Evolutionary conservation across 2,113 vertebrate species (phyloP), one percentile per base, ranked within the genome.

Genomic region (Amphiprion ocellaris): DNA sequence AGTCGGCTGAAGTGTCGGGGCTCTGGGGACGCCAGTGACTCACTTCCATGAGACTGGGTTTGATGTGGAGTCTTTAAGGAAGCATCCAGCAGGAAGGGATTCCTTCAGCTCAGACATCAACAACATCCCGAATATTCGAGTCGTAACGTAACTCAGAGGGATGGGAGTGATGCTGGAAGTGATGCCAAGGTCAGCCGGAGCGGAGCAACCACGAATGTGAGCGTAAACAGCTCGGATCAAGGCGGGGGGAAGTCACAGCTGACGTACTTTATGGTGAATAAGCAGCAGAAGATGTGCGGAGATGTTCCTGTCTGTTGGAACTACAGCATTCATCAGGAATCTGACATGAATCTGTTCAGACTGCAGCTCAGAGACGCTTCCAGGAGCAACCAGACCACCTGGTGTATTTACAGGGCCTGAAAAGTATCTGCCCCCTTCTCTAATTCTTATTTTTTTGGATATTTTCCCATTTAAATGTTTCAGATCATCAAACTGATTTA

Each of bases 81-180:
- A 94, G 81, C 84, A 88, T 92, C 88, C 86, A 92, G 82, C 94
- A 95, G 94, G 94, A 95, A 95, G 88, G 88, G 93, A 95, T 95
- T 94, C 94, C 93, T 95, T 89, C 85, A 86, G 76, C 91, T 83
- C 84, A 85, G 91, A 92, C 93, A 92, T 92, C 90, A 93, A 94
- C 92, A 93, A 93, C 94, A 93, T 91, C 86, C 85, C 84, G 64
- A 83, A 72, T 89, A 89, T 90, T 77, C 78, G 55, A 75, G 21
- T 69, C 78, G 19, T 66, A 87, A 79, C 71, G 86, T 87, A 70
- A 86, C 46, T 73, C 6, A 71, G 81, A 90, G 87, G 81, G 81
- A 84, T 83, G 85, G 89, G 84, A 89, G 87, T 39, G 70, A 83
- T 83, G 69, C 37, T 87, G 91, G 93, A 95, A 94, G 85, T 89